Conservation (phyloP, 2,797 vertebrate species). For the Distichodus sexfasciatus region DNA sequence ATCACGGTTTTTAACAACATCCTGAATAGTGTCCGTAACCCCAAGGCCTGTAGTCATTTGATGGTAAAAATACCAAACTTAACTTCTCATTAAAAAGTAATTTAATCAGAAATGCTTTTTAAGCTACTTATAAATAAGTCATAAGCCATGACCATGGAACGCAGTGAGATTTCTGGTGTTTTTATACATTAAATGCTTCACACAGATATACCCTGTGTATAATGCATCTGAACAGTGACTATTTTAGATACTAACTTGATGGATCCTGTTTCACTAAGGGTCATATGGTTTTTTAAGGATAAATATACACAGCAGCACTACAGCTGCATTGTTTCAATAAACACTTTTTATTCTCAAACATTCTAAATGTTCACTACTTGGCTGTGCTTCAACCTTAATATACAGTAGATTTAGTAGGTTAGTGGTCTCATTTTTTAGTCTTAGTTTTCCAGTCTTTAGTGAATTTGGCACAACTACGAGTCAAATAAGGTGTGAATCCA, state of each 20-base stretch:
- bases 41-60: background rate
- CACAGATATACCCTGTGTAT: too few species aligned
- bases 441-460: background rate
- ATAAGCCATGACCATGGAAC: background rate
- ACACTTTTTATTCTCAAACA: background rate
- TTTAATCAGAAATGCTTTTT: slow-evolving; percentile 10
- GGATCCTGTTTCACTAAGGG: background rate
- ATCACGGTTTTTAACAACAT: background rate
- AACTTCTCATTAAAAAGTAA: background rate
- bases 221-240: too few species aligned
- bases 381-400: background rate
- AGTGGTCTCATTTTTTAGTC: background rate
- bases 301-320: background rate
- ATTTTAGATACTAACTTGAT: background rate
- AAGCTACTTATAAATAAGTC: background rate
- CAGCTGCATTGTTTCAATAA: background rate
- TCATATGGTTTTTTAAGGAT: background rate
- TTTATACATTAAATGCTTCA: background rate
- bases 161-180: background rate
- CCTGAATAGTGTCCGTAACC: background rate
- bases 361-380: background rate
- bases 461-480: slow-evolving; percentile 1
- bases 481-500: slow-evolving; percentile 31
- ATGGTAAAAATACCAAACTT: slow-evolving; percentile 9
- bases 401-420: background rate